Conservation (phyloP, 2,888 invertebrate genomes). For the Parnassius orleans region DNA sequence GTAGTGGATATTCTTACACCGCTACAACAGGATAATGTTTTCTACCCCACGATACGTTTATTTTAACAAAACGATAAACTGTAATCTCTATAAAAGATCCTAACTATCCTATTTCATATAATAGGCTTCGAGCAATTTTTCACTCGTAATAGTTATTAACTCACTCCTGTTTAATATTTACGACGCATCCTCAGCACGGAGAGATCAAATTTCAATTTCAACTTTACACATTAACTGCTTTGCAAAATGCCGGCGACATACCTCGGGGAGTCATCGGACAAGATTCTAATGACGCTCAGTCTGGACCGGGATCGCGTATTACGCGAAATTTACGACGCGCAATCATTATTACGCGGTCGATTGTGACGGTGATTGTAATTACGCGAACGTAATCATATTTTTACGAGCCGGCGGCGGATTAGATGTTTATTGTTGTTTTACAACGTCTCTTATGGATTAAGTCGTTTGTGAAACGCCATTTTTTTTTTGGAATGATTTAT, state of each 20-base stretch:
- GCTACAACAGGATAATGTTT: too few species aligned
- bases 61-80: too few species aligned
- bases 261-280: conserved; percentile 49
- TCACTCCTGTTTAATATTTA: conserved; percentile 13
- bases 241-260: conserved; percentile 59
- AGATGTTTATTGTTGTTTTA: conserved; percentile 41
- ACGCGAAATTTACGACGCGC: conserved; percentile 25
- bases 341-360: conserved; percentile 41
- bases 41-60: too few species aligned
- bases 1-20: too few species aligned
- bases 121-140: conserved; percentile 5
- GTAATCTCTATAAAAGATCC: too few species aligned
- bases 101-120: conserved; percentile 5
- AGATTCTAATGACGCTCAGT: conserved; percentile 40
- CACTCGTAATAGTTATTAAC: conserved; percentile 11
- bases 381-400: conserved; percentile 41
- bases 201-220: conserved; percentile 75
- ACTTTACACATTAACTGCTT: conserved; percentile 64
- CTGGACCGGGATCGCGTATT: conserved; percentile 18
- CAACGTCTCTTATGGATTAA: conserved; percentile 35
- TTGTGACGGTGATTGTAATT: conserved; percentile 37
- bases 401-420: conserved; percentile 42
- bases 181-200: conserved; percentile 17
- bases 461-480: conserved; percentile 3
- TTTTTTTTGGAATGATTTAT: neutral